A percentile compares a stretch with the other conserved stretches of the same genome.
phyloP scores from a whole-genome alignment of 2,797 vertebrate genomes.

The Molossus molossus region DNA sequence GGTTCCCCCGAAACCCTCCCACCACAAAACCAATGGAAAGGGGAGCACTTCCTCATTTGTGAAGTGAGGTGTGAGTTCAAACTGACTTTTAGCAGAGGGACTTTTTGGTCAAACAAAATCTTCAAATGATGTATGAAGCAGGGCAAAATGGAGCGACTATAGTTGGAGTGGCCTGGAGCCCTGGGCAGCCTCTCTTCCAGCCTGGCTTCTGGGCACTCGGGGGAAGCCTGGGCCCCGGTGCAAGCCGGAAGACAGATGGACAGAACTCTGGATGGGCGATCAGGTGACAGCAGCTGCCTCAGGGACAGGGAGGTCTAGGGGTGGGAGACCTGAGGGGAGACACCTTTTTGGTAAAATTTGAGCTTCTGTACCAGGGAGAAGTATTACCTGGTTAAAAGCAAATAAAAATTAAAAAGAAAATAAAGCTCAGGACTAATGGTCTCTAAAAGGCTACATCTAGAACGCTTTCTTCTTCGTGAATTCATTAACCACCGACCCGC shows the following conservation, averaged over 20 bases:
- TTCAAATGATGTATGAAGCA: neutral
- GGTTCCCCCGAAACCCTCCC: fast-evolving
- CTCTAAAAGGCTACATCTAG: neutral
- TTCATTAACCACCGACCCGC: neutral
- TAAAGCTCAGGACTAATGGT: neutral
- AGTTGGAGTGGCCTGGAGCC: fast-evolving
- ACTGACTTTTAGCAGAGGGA: neutral
- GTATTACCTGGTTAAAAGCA: slow-evolving; percentile 40
- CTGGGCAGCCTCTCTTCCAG: fast-evolving
- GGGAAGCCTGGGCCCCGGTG: neutral
- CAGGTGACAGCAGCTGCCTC: neutral
- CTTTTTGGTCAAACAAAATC: neutral
- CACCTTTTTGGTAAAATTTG: neutral
- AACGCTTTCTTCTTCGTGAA: slow-evolving; percentile 3
- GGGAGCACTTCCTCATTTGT: neutral
- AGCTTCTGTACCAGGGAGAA: neutral
- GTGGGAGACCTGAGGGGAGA: fast-evolving
- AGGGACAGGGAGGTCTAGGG: neutral
- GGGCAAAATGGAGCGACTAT: fast-evolving
- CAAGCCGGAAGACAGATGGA: neutral
- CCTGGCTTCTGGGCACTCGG: neutral
- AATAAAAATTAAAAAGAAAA: neutral
- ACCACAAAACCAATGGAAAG: neutral
- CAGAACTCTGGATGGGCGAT: neutral
- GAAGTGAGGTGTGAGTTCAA: neutral